phyloP scores from a whole-genome alignment of 2,888 invertebrate genomes.

The Dasypolia templi region DNA sequence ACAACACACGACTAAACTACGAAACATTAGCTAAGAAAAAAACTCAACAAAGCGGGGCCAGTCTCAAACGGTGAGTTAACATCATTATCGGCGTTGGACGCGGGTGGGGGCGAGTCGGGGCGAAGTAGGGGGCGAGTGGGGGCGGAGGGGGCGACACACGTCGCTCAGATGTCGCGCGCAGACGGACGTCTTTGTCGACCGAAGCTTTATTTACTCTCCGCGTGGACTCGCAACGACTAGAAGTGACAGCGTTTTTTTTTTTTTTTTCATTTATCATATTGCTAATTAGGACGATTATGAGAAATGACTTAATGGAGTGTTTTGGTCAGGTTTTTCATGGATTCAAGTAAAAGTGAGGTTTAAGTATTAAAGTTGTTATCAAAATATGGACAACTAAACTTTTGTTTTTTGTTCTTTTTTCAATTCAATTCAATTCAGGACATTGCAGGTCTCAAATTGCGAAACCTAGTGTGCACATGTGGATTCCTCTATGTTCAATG shows the following conservation, averaged over 20 bases:
- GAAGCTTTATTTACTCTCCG: constrained; percentile 87
- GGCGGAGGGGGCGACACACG: constrained; percentile 84
- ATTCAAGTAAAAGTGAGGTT: neutral
- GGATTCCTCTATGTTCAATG: neutral
- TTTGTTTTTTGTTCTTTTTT: no score
- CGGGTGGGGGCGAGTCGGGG: constrained; percentile 63
- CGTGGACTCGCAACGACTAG: constrained; percentile 81
- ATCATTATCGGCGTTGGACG: constrained; percentile 87
- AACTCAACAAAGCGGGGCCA: constrained; percentile 86
- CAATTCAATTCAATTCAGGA: neutral
- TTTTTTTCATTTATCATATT: constrained; percentile 68
- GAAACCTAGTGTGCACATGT: neutral
- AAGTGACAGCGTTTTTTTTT: constrained; percentile 80
- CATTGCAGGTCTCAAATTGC: neutral
- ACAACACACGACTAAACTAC: constrained; percentile 67
- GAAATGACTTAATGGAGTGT: constrained; percentile 47
- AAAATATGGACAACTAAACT: neutral
- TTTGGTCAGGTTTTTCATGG: constrained; percentile 28
- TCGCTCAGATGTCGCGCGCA: constrained; percentile 89
- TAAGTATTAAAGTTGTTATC: neutral
- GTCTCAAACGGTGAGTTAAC: constrained; percentile 88
- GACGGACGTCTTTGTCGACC: constrained; percentile 90
- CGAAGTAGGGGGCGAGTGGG: constrained; percentile 51
- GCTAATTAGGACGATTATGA: constrained; percentile 73
- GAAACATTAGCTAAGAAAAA: constrained; percentile 80